phyloP scores from a whole-genome alignment of 2,113 vertebrate species.

The Hippocampus barbouri region DNA sequence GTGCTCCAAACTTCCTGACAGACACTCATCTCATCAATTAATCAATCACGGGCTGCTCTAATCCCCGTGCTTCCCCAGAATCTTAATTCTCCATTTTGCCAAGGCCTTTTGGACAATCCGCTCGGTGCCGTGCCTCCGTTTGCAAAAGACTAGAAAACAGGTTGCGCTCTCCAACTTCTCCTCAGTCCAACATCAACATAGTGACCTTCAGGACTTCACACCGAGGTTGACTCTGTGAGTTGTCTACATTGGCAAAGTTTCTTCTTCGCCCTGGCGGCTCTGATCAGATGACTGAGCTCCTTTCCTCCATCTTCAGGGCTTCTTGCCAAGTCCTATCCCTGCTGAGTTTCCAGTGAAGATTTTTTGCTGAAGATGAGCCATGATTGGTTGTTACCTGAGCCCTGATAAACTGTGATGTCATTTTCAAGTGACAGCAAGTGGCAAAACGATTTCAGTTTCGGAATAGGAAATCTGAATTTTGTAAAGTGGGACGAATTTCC shows the following conservation, averaged over 20 bases:
- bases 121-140: background rate
- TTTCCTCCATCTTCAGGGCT: background rate
- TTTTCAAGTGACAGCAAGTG: too few species aligned
- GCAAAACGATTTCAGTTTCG: too few species aligned
- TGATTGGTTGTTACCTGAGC: too few species aligned
- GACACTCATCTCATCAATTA: background rate
- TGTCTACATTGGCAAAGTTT: background rate
- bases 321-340: background rate
- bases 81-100: background rate
- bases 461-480: background rate
- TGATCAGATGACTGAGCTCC: background rate
- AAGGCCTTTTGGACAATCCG: background rate
- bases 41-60: background rate
- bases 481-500: background rate
- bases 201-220: background rate
- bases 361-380: too few species aligned
- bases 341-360: background rate
- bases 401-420: too few species aligned
- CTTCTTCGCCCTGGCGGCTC: background rate
- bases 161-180: background rate
- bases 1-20: background rate
- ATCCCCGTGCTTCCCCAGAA: background rate
- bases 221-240: background rate
- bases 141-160: background rate
- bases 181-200: background rate